Conservation (phyloP, 2,888 invertebrate species). For the Meteorus cinctellus region DNA sequence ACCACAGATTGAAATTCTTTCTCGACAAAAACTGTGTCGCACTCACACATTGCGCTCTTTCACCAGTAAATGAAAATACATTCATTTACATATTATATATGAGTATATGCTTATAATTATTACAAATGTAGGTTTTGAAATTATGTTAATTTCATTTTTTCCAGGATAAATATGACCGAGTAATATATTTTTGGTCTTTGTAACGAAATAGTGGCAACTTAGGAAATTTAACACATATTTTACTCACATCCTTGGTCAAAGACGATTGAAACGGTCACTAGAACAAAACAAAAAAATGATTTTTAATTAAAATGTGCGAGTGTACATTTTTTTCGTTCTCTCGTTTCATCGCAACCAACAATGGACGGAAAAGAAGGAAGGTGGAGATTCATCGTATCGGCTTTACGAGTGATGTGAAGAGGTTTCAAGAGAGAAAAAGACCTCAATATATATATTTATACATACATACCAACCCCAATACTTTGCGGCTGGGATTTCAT, state of each 20-base stretch:
- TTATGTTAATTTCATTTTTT: not conserved
- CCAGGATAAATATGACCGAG: too few relatives aligned
- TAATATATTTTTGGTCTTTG: too few relatives aligned
- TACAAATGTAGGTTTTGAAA: too few relatives aligned
- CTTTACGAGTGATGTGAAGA: constrained; percentile 35
- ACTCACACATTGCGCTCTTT: constrained; percentile 67
- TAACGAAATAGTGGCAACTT: too few relatives aligned
- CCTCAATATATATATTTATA: not conserved
- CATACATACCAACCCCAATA: constrained; percentile 40
- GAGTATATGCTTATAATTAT: too few relatives aligned
- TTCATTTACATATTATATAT: not conserved
- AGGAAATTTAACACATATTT: too few relatives aligned
- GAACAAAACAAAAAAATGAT: not conserved
- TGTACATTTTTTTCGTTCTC: not conserved
- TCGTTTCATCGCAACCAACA: constrained; percentile 12
- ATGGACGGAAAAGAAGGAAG: not conserved
- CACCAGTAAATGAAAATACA: constrained; percentile 44
- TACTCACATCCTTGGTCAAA: too few relatives aligned
- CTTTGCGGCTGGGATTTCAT: constrained; percentile 43
- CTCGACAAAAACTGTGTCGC: constrained; percentile 54
- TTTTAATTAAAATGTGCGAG: constrained; percentile 2
- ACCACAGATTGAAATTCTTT: constrained; percentile 74
- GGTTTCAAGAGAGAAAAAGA: constrained; percentile 24
- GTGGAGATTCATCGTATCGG: constrained; percentile 25
- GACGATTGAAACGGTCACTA: not conserved